These are phyloP conservation scores for Crotalus adamanteus DNA, from an alignment of 2,797 vertebrate species.

Conservation along the genomic window DNA sequence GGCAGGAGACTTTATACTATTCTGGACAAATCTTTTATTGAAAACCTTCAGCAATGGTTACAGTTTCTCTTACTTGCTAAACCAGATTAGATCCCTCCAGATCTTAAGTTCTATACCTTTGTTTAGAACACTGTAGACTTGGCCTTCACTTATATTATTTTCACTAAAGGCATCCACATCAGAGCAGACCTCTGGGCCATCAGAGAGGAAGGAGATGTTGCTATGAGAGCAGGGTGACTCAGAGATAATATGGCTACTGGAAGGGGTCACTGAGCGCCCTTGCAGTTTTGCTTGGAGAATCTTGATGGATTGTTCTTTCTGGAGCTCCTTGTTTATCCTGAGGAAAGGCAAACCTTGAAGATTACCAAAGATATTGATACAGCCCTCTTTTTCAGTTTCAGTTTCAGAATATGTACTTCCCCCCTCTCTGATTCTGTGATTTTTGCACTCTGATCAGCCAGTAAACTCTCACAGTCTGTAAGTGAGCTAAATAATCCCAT, in stretches of 20 bases:
- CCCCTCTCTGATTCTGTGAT: not conserved
- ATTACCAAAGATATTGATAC: not conserved
- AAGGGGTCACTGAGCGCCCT: conserved; percentile 75
- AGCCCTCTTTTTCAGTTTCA: not conserved
- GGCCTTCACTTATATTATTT: conserved; percentile 51
- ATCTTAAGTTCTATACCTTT: conserved; percentile 47
- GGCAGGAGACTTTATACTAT: not conserved
- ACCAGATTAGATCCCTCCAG: not conserved
- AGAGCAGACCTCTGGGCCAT: conserved; percentile 80
- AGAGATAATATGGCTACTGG: conserved; percentile 77
- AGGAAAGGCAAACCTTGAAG: not conserved
- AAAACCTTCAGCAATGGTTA: not conserved
- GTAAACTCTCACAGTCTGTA: not conserved
- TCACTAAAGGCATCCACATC: conserved; percentile 79
- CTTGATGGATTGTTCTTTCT: conserved; percentile 88
- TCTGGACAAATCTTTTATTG: not conserved
- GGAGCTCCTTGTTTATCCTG: conserved; percentile 87
- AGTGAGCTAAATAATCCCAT: not conserved
- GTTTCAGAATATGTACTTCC: not conserved
- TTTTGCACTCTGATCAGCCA: not conserved
- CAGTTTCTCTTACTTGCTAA: not conserved
- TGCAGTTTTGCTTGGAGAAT: conserved; percentile 82
- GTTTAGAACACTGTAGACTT: not conserved
- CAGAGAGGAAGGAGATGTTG: conserved; percentile 82
- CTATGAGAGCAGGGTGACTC: conserved; percentile 81